Base-by-base conservation (phyloP, 1,140 invertebrate genomes). In the Drosophila saltans region DNA sequence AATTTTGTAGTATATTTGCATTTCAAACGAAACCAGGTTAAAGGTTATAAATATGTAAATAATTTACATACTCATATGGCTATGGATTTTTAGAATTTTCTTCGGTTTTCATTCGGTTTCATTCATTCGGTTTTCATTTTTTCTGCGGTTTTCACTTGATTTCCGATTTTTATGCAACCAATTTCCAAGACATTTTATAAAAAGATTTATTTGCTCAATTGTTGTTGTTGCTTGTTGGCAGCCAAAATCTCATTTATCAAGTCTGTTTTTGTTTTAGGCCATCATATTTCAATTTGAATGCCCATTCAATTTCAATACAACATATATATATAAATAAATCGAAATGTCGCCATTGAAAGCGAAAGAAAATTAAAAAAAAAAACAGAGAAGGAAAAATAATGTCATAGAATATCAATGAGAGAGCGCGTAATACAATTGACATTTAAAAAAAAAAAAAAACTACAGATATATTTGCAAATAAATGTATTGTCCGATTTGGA, bases 391-490 rank as follows among this genome's bases (percentile, higher is more conserved):
- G 21, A 52, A 24, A 59, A 39, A 26, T 8, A 7, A 26, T 33
- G 30, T 16, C 66, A 81, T 58, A 86, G 82, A 86, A 86, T 86
- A 86, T 79, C 82, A 86, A 86, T 86, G 79, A 81, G 79, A 86
- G 82, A 76, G 71, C 72, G 67, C 65, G 45, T 65, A 59, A 65
- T 56, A 72, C 70, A 78, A 75, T 55, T 81, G 82, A 58, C 75
- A 88, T 79, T 82, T 86, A 85, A 85, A 80, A 59, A 9, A 41
- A 1, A 48, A 21, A 48, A 8, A 48, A 45, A 45, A 30, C 28
- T 21, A 48, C 16, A 48, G 21, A 48, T 48, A 48, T 48, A 3
- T n/a, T 16, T 16, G 16, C 16, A 16, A 16, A n/a, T 5, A 43
- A 43, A 43, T 43, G 45, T 24, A 52, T 52, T 52, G 21, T 62